A percentile compares a stretch with the other conserved stretches of the same genome.
Evolutionary conservation across 2,113 vertebrate genomes (phyloP).

Genomic region (Pelecanoides urinatrix): DNA sequence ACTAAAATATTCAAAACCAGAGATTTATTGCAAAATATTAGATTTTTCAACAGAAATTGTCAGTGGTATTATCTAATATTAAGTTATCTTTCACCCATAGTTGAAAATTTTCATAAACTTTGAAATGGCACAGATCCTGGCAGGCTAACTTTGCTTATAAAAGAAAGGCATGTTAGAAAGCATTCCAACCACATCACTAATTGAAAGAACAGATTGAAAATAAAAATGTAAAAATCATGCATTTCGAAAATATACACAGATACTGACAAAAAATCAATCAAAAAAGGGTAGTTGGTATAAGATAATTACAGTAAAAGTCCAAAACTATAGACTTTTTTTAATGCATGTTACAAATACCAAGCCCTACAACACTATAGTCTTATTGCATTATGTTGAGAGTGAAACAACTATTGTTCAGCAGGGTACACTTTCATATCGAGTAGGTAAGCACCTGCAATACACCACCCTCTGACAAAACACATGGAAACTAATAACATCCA

Average conservation of each 20-base stretch:
- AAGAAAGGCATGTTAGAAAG: neutral
- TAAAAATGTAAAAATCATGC: neutral
- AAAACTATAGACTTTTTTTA: neutral
- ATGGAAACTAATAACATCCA: neutral
- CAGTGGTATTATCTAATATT: neutral
- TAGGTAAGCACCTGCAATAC: neutral
- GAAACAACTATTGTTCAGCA: neutral
- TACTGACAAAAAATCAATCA: neutral
- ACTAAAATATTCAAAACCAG: neutral
- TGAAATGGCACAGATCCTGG: neutral
- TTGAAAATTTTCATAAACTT: neutral
- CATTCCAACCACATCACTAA: neutral
- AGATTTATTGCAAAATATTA: neutral
- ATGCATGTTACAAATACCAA: neutral
- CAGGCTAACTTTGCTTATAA: neutral
- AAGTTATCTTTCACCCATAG: neutral
- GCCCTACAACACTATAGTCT: neutral
- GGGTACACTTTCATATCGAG: neutral
- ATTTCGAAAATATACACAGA: neutral
- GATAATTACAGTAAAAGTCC: neutral
- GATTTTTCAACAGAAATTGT: neutral
- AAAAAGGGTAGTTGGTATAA: neutral
- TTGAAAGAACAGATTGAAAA: neutral
- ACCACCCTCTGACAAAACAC: neutral
- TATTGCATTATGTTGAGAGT: neutral